These are phyloP conservation scores for Tachypleus tridentatus DNA, from an alignment of 1,140 invertebrate species.

Conservation along the genomic window DNA sequence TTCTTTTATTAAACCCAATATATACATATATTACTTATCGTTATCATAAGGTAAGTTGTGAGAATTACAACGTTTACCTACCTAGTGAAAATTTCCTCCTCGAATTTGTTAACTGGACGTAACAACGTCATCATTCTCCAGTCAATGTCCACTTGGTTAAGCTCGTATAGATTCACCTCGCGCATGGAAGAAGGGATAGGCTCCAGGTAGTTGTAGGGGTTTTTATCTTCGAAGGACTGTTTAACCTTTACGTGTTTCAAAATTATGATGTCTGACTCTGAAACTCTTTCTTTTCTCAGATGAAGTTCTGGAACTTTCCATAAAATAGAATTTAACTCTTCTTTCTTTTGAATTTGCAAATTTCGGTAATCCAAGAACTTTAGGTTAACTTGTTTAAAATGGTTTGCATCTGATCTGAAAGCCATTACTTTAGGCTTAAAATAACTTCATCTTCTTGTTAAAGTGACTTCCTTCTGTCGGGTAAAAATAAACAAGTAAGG, in stretches of 20 bases:
- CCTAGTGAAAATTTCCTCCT: conserved; percentile 79
- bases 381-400: too few relatives aligned
- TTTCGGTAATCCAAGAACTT: too few relatives aligned
- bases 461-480: too few relatives aligned
- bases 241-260: conserved; percentile 1
- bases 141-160: conserved; percentile 73
- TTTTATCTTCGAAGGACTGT: background rate
- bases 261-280: conserved; percentile 8
- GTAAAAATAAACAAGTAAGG: too few relatives aligned
- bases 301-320: conserved; percentile 81
- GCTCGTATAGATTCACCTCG: conserved; percentile 56
- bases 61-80: conserved; percentile 23
- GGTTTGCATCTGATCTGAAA: too few relatives aligned
- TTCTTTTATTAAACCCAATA: too few relatives aligned
- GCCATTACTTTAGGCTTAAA: too few relatives aligned
- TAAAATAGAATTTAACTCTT: conserved; percentile 56
- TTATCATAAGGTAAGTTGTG: too few relatives aligned
- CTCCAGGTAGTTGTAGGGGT: conserved; percentile 44
- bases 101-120: conserved; percentile 61
- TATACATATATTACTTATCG: too few relatives aligned
- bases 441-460: too few relatives aligned
- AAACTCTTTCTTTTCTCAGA: conserved; percentile 70
- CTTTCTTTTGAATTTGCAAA: too few relatives aligned
- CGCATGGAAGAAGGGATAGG: conserved; percentile 71
- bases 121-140: conserved; percentile 84